Evolutionary conservation across 2,888 invertebrate genomes (phyloP).

Genomic region (Eupithecia subfuscata): DNA sequence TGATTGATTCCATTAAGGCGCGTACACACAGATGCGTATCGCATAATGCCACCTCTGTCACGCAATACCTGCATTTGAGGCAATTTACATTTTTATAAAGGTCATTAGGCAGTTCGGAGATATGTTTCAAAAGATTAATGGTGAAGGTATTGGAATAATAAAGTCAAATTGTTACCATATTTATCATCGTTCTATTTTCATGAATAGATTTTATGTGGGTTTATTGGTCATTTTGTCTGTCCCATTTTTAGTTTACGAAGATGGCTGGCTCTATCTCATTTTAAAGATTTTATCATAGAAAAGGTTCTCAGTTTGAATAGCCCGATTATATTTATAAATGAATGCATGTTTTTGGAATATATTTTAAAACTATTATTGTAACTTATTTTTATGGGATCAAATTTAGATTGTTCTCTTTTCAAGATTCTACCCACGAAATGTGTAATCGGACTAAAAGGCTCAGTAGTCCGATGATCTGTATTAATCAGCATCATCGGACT

Average conservation of each 20-base stretch:
- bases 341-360: not conserved
- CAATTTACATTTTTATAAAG: conserved; percentile 52
- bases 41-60: conserved; percentile 46
- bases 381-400: not conserved
- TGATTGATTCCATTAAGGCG: conserved; percentile 75
- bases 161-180: conserved; percentile 11
- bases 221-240: no score
- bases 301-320: not conserved
- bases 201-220: not conserved
- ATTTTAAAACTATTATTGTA: not conserved
- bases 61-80: conserved; percentile 61
- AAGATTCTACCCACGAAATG: not conserved
- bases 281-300: not conserved
- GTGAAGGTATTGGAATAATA: conserved; percentile 16
- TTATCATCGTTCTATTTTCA: conserved; percentile 2
- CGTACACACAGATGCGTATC: conserved; percentile 60
- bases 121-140: conserved; percentile 35
- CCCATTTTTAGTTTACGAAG: not conserved
- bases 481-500: no score
- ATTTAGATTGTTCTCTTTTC: not conserved
- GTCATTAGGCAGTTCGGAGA: conserved; percentile 38
- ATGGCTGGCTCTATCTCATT: not conserved
- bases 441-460: no score
- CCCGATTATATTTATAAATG: not conserved
- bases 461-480: no score